Conservation (phyloP, 2,888 invertebrate species). For the Camponotus fellah region DNA sequence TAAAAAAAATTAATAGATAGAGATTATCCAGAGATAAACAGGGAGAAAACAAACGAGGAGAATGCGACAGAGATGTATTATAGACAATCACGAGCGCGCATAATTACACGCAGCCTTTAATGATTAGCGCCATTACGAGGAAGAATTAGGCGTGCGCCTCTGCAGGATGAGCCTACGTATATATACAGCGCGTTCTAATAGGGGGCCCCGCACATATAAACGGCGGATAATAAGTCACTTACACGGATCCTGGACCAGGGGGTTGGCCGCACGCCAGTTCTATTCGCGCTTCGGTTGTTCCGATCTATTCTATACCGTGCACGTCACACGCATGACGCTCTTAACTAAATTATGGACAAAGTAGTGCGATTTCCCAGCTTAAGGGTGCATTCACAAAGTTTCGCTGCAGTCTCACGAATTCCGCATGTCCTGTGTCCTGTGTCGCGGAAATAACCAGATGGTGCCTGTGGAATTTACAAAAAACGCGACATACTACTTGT, state of each 20-base stretch:
- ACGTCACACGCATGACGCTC: constrained; percentile 86
- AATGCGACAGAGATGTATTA: constrained; percentile 26
- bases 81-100: constrained; percentile 62
- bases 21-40: background rate
- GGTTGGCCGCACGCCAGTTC: constrained; percentile 85
- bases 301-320: constrained; percentile 85
- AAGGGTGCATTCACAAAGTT: constrained; percentile 82
- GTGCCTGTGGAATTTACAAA: background rate
- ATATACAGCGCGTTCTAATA: constrained; percentile 67
- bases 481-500: background rate
- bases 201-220: constrained; percentile 80
- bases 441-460: background rate
- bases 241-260: constrained; percentile 84
- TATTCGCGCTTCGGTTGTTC: constrained; percentile 86
- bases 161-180: constrained; percentile 58
- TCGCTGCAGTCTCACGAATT: constrained; percentile 56
- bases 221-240: constrained; percentile 86
- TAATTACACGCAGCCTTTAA: constrained; percentile 74
- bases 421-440: constrained; percentile 24
- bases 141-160: constrained; percentile 77
- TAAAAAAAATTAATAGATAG: background rate
- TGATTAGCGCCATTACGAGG: constrained; percentile 79
- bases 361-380: constrained; percentile 83
- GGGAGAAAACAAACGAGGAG: background rate
- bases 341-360: constrained; percentile 86